Evolutionary conservation across 2,113 vertebrate species (phyloP).

Genomic region (Vulpes lagopus): DNA sequence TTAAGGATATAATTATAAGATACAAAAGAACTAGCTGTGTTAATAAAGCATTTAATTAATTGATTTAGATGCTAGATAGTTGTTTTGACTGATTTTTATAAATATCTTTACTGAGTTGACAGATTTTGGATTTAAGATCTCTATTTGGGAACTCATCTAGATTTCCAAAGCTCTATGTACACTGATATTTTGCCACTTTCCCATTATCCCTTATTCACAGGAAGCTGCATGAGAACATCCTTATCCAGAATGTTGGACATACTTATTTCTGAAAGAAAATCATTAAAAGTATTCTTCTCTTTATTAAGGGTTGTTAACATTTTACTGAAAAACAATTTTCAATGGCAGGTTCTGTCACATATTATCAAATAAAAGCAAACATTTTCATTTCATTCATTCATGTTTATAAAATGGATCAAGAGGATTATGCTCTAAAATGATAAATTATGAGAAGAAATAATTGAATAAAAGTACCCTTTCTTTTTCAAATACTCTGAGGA

Average conservation of each 20-base stretch:
- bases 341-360: neutral
- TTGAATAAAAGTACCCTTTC: neutral
- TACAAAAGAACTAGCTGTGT: conserved; percentile 44
- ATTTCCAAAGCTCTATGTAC: neutral
- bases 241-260: neutral
- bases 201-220: neutral
- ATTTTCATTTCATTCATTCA: neutral
- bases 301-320: neutral
- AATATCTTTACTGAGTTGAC: conserved; percentile 1
- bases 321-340: conserved; percentile 12
- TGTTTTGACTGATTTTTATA: conserved; percentile 46
- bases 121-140: conserved; percentile 7
- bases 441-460: conserved; percentile 39
- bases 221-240: neutral
- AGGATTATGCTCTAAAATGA: neutral
- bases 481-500: neutral
- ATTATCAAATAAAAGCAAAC: conserved; percentile 56
- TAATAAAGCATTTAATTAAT: conserved; percentile 44
- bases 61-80: neutral
- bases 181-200: neutral
- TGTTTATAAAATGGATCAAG: neutral
- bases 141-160: neutral
- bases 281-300: neutral
- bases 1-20: neutral
- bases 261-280: conserved; percentile 3